phyloP scores from a whole-genome alignment of 2,888 invertebrate species.

The Crepidodera aurea region DNA sequence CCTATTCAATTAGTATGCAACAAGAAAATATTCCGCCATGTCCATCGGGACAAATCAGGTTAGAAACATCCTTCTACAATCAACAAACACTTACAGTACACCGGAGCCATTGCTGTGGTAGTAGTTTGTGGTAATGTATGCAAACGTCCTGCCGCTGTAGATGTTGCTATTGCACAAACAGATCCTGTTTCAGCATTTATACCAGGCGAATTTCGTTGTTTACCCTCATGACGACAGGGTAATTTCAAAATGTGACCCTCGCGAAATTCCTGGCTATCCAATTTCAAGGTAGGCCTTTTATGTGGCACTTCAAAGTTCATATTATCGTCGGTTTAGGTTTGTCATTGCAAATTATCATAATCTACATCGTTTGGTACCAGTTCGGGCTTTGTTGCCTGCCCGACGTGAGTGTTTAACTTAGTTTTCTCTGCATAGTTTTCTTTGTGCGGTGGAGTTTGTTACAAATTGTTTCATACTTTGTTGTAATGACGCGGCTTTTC shows the following conservation, averaged over 20 bases:
- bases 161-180: constrained; percentile 10
- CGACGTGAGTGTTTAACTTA: constrained; percentile 1
- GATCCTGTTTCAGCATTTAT: constrained; percentile 14
- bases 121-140: constrained; percentile 13
- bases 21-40: too few species aligned
- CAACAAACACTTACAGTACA: neutral
- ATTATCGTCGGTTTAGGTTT: constrained; percentile 33
- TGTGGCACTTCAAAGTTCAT: constrained; percentile 34
- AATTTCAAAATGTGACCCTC: constrained; percentile 33
- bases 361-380: constrained; percentile 16
- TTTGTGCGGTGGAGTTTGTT: constrained; percentile 11
- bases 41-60: too few species aligned
- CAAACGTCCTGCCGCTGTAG: constrained; percentile 1
- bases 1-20: too few species aligned
- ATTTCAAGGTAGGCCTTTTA: constrained; percentile 37
- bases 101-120: neutral
- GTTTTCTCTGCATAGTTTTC: constrained; percentile 17
- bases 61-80: constrained; percentile 1
- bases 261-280: constrained; percentile 36
- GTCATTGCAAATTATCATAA: constrained; percentile 35
- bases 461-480: constrained; percentile 17
- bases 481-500: constrained; percentile 1
- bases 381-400: constrained; percentile 1
- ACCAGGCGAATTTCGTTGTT: constrained; percentile 10
- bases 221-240: constrained; percentile 28